Evolutionary conservation across 1,140 invertebrate genomes (phyloP), one percentile per base, ranked within the genome.

Genomic region (Carposina sasakii): DNA sequence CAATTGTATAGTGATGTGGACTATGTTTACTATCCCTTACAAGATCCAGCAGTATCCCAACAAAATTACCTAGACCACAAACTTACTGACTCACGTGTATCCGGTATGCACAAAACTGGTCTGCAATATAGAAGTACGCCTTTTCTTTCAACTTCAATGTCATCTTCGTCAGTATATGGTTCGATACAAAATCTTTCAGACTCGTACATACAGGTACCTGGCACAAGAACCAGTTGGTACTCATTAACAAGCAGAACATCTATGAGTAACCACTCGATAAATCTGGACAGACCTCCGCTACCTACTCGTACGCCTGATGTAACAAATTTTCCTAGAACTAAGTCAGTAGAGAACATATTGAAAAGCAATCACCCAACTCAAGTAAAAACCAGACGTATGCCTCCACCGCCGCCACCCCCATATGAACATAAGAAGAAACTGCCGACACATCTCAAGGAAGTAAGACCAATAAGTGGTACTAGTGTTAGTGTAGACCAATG

Each of bases 1-100:
- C 94, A 96, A 63, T 87, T 96, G 13, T 94, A 94, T 57, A 95
- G 94, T 26, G 94, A 96, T 61, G 93, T 94, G 3, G 94, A 96
- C 71, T 96, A 94, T 64, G 94, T 96, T 0, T 93, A 96, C 70
- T 96, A 95, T 66, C 94, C 94, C 0, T 75, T 95, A 37, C 94
- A 96, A 77, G 94, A 96, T 78, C 94, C 94, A 16, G 91, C 93
- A 0, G 88, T 96, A 15, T 95, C 93, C 48, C 93, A 94, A 71
- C 94, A 96, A 74, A 94, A 96, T 69, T 96, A 96, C 75, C 88
- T 95, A 57, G 94, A 96, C 62, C 92, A 93, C 5, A 96, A 96
- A 67, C 87, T 93, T 63, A 92, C 91, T 1, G 76, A 81, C 59
- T 59, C 75, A 6, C 66, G 81, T 23, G 47, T 81, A 3, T 81